Base-by-base conservation (phyloP, 1,140 invertebrate species). In the Nymphalis io region DNA sequence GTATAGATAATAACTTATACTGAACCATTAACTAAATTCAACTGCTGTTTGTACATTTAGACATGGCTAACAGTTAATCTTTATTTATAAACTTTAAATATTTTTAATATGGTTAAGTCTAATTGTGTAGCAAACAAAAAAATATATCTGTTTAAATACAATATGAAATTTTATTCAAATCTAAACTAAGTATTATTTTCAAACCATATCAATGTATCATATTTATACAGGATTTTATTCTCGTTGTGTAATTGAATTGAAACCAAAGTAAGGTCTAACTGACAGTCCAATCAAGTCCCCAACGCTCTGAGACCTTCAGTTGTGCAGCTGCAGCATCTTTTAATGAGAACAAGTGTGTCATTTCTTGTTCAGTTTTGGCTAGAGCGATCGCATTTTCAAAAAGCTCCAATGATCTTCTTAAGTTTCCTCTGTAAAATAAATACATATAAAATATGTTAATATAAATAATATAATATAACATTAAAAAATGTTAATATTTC, bases 371-470 rank as follows among this genome's bases (percentile, higher is more conserved):
- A 18, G 96, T 97, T 81, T 96, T 97, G 23, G 96, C 95, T 61
- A 98, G 92, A 57, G 93, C 93, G 68, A 99, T 95, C n/a, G 98
- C 98, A 89, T 97, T 97, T 75, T 98, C 95, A 84, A 98, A 98
- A 18, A 97, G 92, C 72, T 95, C 94, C 67, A 98, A 94, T 8
- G 98, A 97, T 80, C 95, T 93, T 60, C 94, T 92, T 62, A 99
- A 90, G 85, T 98, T 96, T 53, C 96, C 96, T 74, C 96, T 98
- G 77, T 94, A 94, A 76, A 85, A 11, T 48, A 16, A 27, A 23
- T n/a, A 58, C 5, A 13, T 58, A 11, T n/a, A n/a, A n/a, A n/a
- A n/a, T n/a, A n/a, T n/a, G n/a, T n/a, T n/a, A n/a, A n/a, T n/a
- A 0, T 48, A 18, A 48, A 1, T 48, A 33, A 48, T 48, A 1